phyloP scores from a whole-genome alignment of 2,113 vertebrate genomes.

The Spea multiplicata region DNA sequence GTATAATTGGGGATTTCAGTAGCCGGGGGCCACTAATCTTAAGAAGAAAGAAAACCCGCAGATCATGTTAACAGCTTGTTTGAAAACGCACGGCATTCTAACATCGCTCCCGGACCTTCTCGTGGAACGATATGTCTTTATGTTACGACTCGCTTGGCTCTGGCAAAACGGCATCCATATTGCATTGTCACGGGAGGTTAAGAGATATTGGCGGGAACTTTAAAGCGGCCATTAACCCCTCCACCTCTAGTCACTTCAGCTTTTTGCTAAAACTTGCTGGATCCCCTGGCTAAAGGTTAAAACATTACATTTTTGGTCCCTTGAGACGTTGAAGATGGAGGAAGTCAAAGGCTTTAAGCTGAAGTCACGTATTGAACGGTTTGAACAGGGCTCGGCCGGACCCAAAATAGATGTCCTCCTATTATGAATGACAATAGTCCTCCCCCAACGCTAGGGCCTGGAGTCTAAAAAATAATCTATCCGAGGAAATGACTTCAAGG shows the following conservation, averaged over 20 bases:
- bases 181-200: too few relatives aligned
- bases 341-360: not conserved
- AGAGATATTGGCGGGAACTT: too few relatives aligned
- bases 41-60: not conserved
- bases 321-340: not conserved
- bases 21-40: conserved; percentile 18
- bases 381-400: conserved; percentile 4
- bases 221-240: too few relatives aligned
- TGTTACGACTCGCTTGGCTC: not conserved
- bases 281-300: not conserved
- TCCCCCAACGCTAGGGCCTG: conserved; percentile 20
- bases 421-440: conserved; percentile 25
- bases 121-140: not conserved
- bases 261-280: not conserved
- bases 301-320: not conserved
- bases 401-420: not conserved
- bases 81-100: conserved; percentile 1
- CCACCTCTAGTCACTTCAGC: too few relatives aligned
- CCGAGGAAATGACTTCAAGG: conserved; percentile 31
- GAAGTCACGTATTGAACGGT: not conserved
- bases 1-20: conserved; percentile 16
- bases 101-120: not conserved
- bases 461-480: conserved; percentile 18
- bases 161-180: not conserved
- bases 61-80: conserved; percentile 7